Evolutionary conservation across 2,888 invertebrate genomes (phyloP).

Genomic region (Cerastis leucographa): DNA sequence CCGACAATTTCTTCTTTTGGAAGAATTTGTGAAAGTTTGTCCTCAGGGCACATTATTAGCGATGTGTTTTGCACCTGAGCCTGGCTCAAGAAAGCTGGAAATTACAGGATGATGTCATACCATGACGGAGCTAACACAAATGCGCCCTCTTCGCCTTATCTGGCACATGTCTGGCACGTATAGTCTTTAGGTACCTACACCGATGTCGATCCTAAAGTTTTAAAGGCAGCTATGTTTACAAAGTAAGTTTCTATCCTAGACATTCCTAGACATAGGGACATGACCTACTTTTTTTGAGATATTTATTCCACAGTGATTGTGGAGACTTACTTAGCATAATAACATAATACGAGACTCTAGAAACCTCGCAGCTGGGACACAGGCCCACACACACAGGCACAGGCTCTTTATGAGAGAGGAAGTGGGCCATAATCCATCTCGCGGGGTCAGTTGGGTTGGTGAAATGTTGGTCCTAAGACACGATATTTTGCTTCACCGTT

Average conservation of each 20-base stretch:
- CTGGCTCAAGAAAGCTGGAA: conserved; percentile 56
- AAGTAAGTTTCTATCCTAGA: neutral
- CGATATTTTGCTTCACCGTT: neutral
- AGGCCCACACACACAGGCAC: neutral
- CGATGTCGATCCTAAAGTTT: neutral
- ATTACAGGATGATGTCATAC: conserved; percentile 61
- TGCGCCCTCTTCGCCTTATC: conserved; percentile 33
- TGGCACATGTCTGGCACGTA: conserved; percentile 30
- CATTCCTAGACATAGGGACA: neutral
- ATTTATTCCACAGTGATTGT: neutral
- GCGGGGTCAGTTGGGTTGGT: neutral
- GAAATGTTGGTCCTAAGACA: neutral
- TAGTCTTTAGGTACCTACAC: neutral
- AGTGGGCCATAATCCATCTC: neutral
- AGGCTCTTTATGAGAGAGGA: no score
- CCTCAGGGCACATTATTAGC: conserved; percentile 22
- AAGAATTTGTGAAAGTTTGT: conserved; percentile 54
- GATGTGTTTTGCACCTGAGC: conserved; percentile 41
- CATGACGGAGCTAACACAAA: conserved; percentile 34
- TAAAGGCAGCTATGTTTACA: neutral
- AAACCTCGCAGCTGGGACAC: neutral
- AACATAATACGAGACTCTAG: neutral
- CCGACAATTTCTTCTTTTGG: conserved; percentile 1
- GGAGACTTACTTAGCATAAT: neutral
- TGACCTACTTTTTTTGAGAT: neutral